A percentile compares a stretch with the other conserved stretches of the same genome.
Evolutionary conservation across 2,113 vertebrate genomes (phyloP).

Genomic region (Callopanchax toddi): DNA sequence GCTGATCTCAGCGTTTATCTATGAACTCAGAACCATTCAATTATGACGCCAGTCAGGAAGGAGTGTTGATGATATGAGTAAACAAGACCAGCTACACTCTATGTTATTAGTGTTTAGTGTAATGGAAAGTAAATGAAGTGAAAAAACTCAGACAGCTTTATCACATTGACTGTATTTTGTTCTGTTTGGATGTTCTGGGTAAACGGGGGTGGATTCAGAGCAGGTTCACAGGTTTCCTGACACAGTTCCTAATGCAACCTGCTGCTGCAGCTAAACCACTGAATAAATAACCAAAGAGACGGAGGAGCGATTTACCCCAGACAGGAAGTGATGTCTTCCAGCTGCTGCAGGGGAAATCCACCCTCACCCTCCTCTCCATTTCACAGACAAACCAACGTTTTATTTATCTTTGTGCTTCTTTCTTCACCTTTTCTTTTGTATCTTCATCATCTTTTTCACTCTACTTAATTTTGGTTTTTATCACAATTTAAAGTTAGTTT

Average conservation of each 20-base stretch:
- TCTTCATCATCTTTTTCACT: conserved; percentile 8
- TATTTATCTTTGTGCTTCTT: too few species aligned
- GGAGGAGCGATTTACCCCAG: conserved; percentile 1
- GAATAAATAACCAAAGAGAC: conserved; percentile 1
- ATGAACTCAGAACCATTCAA: background rate
- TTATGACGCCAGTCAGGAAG: background rate
- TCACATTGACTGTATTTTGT: background rate
- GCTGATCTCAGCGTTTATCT: background rate
- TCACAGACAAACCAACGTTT: too few species aligned
- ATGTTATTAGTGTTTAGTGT: background rate
- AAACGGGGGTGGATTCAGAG: background rate
- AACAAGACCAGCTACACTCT: background rate
- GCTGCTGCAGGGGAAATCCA: conserved; percentile 41
- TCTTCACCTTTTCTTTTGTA: conserved; percentile 9
- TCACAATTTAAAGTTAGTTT: too few species aligned
- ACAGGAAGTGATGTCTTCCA: conserved; percentile 49
- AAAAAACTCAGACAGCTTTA: too few species aligned
- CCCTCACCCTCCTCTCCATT: conserved; percentile 16
- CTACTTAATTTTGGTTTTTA: conserved; percentile 10
- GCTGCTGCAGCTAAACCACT: background rate
- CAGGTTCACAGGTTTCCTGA: conserved; percentile 7
- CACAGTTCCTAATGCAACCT: background rate
- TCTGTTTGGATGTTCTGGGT: background rate
- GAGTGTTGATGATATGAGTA: background rate
- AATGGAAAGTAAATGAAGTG: background rate